Evolutionary conservation across 2,113 vertebrate species (phyloP).

Genomic region (Origma solitaria): DNA sequence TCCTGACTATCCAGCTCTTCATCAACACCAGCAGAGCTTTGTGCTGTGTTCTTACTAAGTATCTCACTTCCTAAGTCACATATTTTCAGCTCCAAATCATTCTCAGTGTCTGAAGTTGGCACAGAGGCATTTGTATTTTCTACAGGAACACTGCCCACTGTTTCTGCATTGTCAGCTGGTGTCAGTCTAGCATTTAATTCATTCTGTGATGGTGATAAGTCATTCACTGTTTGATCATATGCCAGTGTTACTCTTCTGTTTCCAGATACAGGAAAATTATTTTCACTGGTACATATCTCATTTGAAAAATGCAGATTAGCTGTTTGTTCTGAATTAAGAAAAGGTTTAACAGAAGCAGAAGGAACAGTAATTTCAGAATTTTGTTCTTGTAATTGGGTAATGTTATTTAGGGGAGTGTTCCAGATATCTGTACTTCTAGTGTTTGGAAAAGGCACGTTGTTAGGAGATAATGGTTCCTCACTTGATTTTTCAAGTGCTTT

Average conservation of each 20-base stretch:
- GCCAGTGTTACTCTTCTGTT: conserved; percentile 11
- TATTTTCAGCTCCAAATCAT: conserved; percentile 46
- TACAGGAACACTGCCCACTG: conserved; percentile 3
- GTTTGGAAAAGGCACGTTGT: neutral
- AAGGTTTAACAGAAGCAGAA: neutral
- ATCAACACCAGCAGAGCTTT: neutral
- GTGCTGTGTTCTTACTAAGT: neutral
- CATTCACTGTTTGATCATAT: conserved; percentile 33
- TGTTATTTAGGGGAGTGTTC: neutral
- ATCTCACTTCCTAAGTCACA: neutral
- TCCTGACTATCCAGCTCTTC: conserved; percentile 19
- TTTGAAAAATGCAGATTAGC: neutral
- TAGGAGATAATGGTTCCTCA: neutral
- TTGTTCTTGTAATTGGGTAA: neutral
- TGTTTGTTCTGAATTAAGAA: neutral
- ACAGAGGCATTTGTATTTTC: conserved; percentile 44
- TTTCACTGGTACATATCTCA: conserved; percentile 6
- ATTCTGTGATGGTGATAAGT: conserved; percentile 42
- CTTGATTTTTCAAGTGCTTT: neutral
- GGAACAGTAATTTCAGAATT: neutral
- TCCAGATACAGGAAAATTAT: conserved; percentile 34
- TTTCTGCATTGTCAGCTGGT: neutral
- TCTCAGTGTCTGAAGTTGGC: conserved; percentile 36
- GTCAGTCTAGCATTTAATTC: neutral
- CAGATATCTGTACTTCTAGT: conserved; percentile 15